phyloP scores from a whole-genome alignment of 2,797 vertebrate species.

The Anguilla anguilla region DNA sequence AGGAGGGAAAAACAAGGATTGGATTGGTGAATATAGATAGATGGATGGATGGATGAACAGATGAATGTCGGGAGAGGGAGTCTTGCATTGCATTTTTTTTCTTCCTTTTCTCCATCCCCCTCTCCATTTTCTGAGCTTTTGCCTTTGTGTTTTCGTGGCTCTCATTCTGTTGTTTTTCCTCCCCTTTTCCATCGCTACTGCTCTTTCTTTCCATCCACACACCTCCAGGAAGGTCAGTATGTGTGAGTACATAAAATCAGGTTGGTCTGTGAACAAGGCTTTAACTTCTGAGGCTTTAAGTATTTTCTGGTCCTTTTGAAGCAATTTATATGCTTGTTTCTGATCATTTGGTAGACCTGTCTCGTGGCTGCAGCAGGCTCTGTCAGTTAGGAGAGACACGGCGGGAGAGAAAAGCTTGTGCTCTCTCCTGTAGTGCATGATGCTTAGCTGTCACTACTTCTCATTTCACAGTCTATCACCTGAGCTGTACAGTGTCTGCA shows the following conservation, averaged over 20 bases:
- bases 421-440: not conserved
- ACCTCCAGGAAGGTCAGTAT: constrained; percentile 64
- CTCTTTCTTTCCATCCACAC: constrained; percentile 55
- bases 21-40: not conserved
- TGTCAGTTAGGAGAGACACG: not conserved
- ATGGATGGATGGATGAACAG: not conserved
- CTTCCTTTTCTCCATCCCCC: constrained; percentile 32
- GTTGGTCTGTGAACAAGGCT: constrained; percentile 49
- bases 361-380: not conserved
- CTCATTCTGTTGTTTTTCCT: constrained; percentile 36
- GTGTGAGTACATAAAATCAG: constrained; percentile 53
- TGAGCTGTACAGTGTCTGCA: not conserved
- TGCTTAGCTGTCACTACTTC: not conserved
- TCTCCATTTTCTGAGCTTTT: not conserved
- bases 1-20: not conserved
- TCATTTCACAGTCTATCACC: not conserved
- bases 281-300: constrained; percentile 30
- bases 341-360: not conserved
- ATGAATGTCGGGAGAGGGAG: not conserved
- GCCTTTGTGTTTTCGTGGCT: constrained; percentile 26
- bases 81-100: constrained; percentile 20
- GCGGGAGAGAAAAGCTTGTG: not conserved
- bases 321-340: not conserved
- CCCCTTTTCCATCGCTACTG: constrained; percentile 52
- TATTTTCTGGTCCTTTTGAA: not conserved